Percentiles rank a stretch among this genome's conserved stretches.
Conservation (phyloP, 2,888 invertebrate genomes). For the Plebejus anna region DNA sequence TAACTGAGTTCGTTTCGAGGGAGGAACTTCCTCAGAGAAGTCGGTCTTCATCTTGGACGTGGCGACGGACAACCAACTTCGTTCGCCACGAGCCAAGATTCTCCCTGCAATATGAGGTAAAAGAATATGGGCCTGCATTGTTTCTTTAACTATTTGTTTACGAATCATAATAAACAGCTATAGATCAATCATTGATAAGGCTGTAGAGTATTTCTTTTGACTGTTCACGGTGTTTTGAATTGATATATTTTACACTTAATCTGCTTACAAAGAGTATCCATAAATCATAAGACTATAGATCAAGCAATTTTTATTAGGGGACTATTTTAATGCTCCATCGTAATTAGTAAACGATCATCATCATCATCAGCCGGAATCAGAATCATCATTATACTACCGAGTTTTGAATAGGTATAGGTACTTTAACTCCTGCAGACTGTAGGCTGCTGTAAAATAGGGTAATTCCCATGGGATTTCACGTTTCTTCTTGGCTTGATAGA, state of each 20-base stretch:
- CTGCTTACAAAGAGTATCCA: no score
- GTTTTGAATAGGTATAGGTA: no score
- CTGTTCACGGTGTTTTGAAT: not conserved
- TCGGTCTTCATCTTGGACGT: conserved; percentile 65
- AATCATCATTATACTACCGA: no score
- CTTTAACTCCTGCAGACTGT: no score
- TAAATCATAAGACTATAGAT: no score
- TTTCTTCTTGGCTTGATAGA: no score
- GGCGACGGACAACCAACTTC: conserved; percentile 52
- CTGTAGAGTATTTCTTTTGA: not conserved
- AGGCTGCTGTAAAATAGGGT: no score
- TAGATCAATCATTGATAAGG: conserved; percentile 9
- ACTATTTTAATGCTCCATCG: no score
- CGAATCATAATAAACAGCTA: not conserved
- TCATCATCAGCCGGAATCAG: no score
- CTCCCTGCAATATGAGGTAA: conserved; percentile 66
- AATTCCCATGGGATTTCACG: no score
- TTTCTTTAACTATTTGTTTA: not conserved
- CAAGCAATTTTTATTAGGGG: no score
- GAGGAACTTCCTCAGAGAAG: conserved; percentile 50
- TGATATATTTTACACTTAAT: not conserved
- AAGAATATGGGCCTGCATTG: not conserved
- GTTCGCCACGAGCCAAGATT: conserved; percentile 61
- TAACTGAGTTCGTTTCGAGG: conserved; percentile 48
- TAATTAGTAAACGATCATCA: no score